Base-by-base conservation (phyloP, 2,113 vertebrate genomes). In the Oryzias celebensis region DNA sequence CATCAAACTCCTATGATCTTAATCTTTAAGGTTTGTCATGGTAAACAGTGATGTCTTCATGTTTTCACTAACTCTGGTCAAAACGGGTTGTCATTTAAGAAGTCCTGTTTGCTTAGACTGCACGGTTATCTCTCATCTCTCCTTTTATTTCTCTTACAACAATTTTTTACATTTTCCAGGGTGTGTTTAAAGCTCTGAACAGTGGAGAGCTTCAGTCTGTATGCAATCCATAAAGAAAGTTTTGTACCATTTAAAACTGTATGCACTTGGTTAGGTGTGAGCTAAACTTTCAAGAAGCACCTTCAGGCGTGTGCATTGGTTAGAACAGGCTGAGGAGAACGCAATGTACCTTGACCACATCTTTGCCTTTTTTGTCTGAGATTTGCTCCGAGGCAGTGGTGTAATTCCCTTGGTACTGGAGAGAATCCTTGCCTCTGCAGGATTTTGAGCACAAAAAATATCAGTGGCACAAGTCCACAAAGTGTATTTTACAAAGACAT, bases 301-400 rank as follows among this genome's bases (percentile, higher is more conserved):
- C 68, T 76, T 41, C 48, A 44, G 72, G 66, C 62, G 20, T 59
- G 57, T 67, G 58, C 65, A 65, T 65, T 62, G 56, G 26, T 53
- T 18, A 60, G 54, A 67, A 48, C 52, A 31, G 51, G 36, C 23
- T 42, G 51, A 67, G 56, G 47, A 51, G 59, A 71, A 72, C n/a
- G 18, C n/a, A 36, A 48, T 57, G 59, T 70, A 55, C 58, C 58
- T 60, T 13, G 4, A 53, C 47, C 46, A 22, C 28, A 58, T 64
- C 36, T 41, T 7, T 47, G 13, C 49, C 5, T 62, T 48, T 62
- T 70, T 5, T 7, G 58, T 54, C 31, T 68, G 61, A 71, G 51
- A 18, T 55, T 14, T 58, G 42, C 13, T 67, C 62, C 53, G 48
- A 52, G 60, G 68, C 64, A 51, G 58, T 62, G 52, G 45, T 74